These are phyloP conservation scores for Aegotheles bennettii DNA, from an alignment of 2,113 vertebrate genomes.

Conservation along the genomic window DNA sequence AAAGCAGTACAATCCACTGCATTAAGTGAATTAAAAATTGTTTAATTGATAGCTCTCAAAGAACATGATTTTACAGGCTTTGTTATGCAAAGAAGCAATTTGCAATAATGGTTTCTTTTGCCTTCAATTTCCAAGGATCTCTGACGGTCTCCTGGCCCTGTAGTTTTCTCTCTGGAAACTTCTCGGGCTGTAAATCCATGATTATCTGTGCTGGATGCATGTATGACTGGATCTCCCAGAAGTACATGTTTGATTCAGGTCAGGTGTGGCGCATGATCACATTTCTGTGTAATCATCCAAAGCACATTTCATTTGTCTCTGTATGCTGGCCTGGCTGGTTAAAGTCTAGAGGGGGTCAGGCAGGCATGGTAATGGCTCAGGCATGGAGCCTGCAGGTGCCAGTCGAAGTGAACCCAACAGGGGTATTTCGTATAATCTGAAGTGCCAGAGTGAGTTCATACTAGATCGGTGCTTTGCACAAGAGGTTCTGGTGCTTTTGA, in stretches of 20 bases:
- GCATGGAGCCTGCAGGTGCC: background rate
- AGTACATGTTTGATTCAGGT: background rate
- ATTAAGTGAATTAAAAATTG: background rate
- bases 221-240: conserved; percentile 24
- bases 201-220: background rate
- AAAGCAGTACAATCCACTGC: background rate
- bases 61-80: background rate
- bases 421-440: background rate
- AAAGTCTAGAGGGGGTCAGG: background rate
- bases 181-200: background rate
- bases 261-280: background rate
- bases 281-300: background rate
- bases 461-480: background rate
- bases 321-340: background rate
- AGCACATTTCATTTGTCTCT: background rate
- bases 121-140: background rate
- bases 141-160: background rate
- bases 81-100: background rate
- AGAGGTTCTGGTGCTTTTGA: background rate
- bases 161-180: background rate
- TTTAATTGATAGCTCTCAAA: background rate
- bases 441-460: background rate
- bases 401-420: background rate
- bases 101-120: background rate
- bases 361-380: background rate